phyloP scores from a whole-genome alignment of 2,797 vertebrate species.

The Percopsis omiscomaycus region DNA sequence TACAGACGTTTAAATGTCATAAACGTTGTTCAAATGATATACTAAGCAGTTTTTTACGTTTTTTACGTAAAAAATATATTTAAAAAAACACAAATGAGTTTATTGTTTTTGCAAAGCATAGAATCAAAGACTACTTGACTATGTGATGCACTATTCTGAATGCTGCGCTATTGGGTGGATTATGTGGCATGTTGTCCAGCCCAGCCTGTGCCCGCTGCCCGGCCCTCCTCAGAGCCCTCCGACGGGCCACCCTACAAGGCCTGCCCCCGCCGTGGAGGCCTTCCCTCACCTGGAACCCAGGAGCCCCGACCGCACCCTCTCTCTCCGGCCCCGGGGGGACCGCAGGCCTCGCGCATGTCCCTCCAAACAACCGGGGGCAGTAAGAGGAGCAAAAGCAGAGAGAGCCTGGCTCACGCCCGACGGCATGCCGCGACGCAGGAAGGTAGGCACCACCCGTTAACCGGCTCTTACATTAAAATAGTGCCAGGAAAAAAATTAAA shows the following conservation, averaged over 20 bases:
- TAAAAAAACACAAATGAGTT: too few species aligned
- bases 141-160: too few species aligned
- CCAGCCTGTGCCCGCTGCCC: conserved; percentile 44
- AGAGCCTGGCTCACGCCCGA: conserved; percentile 10
- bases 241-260: too few species aligned
- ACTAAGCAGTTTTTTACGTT: too few species aligned
- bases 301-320: conserved; percentile 39
- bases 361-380: conserved; percentile 22
- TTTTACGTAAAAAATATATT: too few species aligned
- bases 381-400: conserved; percentile 18
- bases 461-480: neutral
- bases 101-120: too few species aligned
- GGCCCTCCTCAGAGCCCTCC: too few species aligned
- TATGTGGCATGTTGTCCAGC: conserved; percentile 22
- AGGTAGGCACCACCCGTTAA: conserved; percentile 28
- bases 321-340: neutral
- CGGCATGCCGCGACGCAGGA: conserved; percentile 23
- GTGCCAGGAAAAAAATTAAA: neutral
- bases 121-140: too few species aligned
- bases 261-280: neutral
- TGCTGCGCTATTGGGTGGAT: too few species aligned
- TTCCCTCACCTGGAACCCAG: neutral
- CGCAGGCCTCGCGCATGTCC: conserved; percentile 23
- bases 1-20: neutral
- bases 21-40: too few species aligned